phyloP scores from a whole-genome alignment of 2,113 vertebrate genomes.

The Halichoeres trimaculatus region DNA sequence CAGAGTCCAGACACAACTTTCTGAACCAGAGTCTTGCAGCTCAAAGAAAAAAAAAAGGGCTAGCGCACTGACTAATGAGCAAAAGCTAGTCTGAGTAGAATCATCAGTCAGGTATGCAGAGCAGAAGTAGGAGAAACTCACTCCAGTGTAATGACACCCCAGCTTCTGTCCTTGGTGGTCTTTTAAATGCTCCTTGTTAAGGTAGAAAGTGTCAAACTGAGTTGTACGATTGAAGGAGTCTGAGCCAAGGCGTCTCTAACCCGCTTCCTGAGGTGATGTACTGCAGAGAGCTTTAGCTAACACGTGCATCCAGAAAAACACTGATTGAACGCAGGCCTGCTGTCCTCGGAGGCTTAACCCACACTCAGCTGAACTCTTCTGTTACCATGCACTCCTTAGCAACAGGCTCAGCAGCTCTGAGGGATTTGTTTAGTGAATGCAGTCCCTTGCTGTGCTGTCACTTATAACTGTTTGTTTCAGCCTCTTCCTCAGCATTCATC shows the following conservation, averaged over 20 bases:
- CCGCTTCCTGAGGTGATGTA: constrained; percentile 9
- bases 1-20: background rate
- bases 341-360: constrained; percentile 55
- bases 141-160: no score
- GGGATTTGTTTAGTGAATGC: constrained; percentile 50
- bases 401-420: constrained; percentile 60
- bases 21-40: no score
- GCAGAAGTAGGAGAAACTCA: no score
- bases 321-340: background rate
- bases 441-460: background rate
- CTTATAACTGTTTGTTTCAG: constrained; percentile 24
- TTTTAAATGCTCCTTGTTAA: no score
- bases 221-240: no score
- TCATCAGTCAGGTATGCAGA: no score
- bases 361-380: constrained; percentile 34
- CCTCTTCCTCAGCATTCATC: background rate
- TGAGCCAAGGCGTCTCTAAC: background rate
- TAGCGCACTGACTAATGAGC: no score
- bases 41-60: no score
- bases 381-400: constrained; percentile 65
- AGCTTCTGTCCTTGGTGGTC: no score
- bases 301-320: constrained; percentile 25
- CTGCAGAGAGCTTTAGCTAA: background rate
- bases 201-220: no score
- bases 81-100: no score